These are phyloP conservation scores for Rotaria socialis DNA, from an alignment of 2,888 invertebrate genomes.

Conservation along the genomic window DNA sequence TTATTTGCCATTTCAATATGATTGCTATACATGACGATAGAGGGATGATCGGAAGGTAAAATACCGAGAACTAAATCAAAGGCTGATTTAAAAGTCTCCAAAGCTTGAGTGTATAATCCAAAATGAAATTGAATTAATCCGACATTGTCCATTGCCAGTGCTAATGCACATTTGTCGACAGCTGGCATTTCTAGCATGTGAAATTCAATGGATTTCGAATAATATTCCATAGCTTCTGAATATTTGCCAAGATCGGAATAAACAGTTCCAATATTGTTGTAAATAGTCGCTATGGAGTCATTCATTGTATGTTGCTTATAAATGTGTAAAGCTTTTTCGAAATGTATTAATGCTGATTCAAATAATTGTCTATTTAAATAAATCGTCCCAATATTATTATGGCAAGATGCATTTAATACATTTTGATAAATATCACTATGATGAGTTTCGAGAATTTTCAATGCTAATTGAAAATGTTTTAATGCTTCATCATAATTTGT, in stretches of 20 bases:
- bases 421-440: neutral
- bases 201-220: neutral
- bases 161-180: neutral
- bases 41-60: neutral
- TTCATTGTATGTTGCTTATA: neutral
- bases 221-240: neutral
- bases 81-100: neutral
- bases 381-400: neutral
- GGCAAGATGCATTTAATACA: neutral
- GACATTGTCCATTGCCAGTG: neutral
- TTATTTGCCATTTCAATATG: neutral
- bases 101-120: neutral
- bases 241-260: neutral
- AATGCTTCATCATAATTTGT: neutral
- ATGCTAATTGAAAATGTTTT: neutral
- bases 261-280: neutral
- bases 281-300: neutral
- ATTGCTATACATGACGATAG: neutral
- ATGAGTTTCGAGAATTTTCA: neutral
- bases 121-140: constrained; percentile 2
- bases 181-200: neutral
- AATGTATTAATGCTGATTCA: neutral
- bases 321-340: neutral
- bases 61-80: neutral
- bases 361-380: neutral